Evolutionary conservation across 1,140 invertebrate species (phyloP), one percentile per base, ranked within the genome.

Genomic region (Heliothis subflexa): DNA sequence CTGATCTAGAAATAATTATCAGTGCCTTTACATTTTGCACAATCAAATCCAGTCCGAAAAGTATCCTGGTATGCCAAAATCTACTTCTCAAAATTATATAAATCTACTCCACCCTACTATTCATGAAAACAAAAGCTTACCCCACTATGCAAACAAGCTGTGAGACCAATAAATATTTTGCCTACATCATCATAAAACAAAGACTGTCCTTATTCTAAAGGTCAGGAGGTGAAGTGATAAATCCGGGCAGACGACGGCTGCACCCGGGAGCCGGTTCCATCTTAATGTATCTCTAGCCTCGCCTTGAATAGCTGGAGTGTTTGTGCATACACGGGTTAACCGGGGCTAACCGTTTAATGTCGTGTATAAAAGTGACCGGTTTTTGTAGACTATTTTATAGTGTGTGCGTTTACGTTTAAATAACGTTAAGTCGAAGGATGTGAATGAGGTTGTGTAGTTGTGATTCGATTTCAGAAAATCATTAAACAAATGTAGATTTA

Each of bases 271-370:
- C 50, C 79, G 61, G 55, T 79, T 83, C 64, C 78, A 83, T 81
- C 79, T 81, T 81, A 83, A 83, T 81, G 78, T 78, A 79, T 54
- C 52, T 70, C 57, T 14, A n/a, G 21, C 73, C 40, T 61, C 47
- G 52, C 64, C 33, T 47, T 79, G 80, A 81, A 78, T 79, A 47
- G 59, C 64, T 75, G 13, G 52, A 81, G 77, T 81, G 72, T 79
- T 81, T 81, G 71, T 64, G 18, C 49, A 16, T 13, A 40, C 52
- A 47, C 55, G 13, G 40, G 40, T 57, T 78, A 61, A 70, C 33
- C 52, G 76, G 45, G 54, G 76, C 28, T 75, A 76, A 61, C 33
- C 66, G 66, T 13, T 50, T 47, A 78, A 68, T 50, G 21, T 13
- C 25, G 64, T 12, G 47, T 47, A 52, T 13, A 52, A 70, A 25